phyloP scores from a whole-genome alignment of 37 sponge, comb jelly and placozoan species.

The Haliclona indistincta region DNA sequence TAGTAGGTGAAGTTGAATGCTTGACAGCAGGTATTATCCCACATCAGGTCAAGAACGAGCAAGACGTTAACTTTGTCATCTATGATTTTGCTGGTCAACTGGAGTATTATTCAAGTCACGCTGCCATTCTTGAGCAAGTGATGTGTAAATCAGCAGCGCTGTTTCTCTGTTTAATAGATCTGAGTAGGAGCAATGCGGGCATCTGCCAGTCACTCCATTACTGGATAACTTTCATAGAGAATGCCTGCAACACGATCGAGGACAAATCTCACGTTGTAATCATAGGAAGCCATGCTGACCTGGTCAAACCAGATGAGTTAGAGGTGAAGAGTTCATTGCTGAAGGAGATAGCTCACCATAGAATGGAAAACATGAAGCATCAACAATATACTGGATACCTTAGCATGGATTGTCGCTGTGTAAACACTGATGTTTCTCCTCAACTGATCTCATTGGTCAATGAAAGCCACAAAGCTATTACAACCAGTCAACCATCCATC shows the following conservation, averaged over 20 bases:
- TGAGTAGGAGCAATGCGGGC: neutral
- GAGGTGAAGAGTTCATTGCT: too few species aligned
- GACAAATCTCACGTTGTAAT: neutral
- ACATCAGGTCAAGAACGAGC: neutral
- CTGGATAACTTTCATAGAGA: conserved; percentile 19
- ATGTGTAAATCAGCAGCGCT: neutral
- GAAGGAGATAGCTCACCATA: neutral
- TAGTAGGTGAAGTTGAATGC: neutral
- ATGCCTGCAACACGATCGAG: neutral
- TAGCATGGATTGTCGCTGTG: neutral
- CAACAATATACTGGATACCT: neutral
- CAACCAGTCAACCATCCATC: neutral
- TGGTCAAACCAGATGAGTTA: too few species aligned
- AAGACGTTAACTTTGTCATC: conserved; percentile 3
- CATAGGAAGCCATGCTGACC: conserved; percentile 1
- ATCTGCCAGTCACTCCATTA: neutral
- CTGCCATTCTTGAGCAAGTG: conserved; percentile 6
- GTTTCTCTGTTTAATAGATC: neutral
- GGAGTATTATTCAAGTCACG: conserved; percentile 12
- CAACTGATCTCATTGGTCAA: neutral
- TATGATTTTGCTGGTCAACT: conserved; percentile 22
- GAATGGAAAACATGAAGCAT: neutral
- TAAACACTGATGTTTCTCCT: neutral
- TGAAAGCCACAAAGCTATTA: neutral
- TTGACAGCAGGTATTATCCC: conserved; percentile 21